A percentile compares a stretch with the other conserved stretches of the same genome.
Conservation (phyloP, 2,888 invertebrate species). For the Conus canariensis region DNA sequence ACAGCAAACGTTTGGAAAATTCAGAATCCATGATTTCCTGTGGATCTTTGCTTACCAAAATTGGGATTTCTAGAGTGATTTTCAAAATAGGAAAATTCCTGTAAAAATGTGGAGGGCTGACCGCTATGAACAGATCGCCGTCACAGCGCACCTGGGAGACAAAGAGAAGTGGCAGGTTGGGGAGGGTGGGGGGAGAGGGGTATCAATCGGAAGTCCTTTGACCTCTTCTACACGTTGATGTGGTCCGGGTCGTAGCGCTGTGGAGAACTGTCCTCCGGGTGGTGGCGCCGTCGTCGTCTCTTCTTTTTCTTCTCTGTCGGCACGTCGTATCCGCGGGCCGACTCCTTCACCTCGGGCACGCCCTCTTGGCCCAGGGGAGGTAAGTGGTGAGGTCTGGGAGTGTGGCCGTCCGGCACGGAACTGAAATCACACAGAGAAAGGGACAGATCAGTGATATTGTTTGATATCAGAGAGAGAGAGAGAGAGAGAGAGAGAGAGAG, state of each 20-base stretch:
- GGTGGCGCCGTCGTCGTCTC: background rate
- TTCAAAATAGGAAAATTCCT: no score
- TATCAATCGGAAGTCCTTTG: no score
- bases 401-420: background rate
- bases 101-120: no score
- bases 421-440: background rate
- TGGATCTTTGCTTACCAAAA: no score
- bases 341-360: background rate
- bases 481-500: background rate
- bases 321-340: background rate
- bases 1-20: no score
- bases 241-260: background rate
- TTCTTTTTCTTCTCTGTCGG: background rate
- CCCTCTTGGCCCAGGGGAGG: conserved; percentile 30
- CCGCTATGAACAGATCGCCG: no score
- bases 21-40: no score
- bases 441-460: background rate
- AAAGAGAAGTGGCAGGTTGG: no score
- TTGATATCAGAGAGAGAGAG: background rate
- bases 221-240: background rate
- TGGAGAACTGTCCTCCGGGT: background rate
- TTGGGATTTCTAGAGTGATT: no score
- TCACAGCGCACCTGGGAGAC: no score
- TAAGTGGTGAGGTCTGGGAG: conserved; percentile 36
- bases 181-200: no score